Evolutionary conservation across 35 echinoderm and acorn worm species (phyloP), one percentile per base, ranked within the genome.

Genomic region (Holothuria glaberrima): DNA sequence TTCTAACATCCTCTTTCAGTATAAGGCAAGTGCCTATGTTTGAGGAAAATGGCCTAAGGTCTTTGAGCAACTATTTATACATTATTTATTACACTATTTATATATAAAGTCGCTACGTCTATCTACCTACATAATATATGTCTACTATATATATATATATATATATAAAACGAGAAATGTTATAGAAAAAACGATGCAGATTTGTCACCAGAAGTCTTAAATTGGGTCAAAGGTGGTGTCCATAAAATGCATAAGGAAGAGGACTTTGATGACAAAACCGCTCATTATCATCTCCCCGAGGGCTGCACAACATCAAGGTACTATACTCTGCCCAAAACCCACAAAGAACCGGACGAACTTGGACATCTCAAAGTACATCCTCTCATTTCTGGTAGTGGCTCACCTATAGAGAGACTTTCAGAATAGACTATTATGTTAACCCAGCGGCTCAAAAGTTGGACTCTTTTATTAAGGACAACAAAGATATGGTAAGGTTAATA

Each of bases 401-500:
- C n/a, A n/a, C n/a, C n/a, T n/a, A n/a, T n/a, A n/a, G n/a, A n/a
- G n/a, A n/a, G n/a, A n/a, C n/a, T n/a, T n/a, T n/a, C n/a, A 80
- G 76, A 80, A 80, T 48, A 52, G 76, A 80, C 28, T 80, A 38
- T 14, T 26, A 48, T 21, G 21, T n/a, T 52, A 80, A 80, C 76
- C 76, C 76, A 52, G 41, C 20, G 21, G 28, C 48, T 48, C 33
- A 48, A n/a, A n/a, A n/a, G n/a, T n/a, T n/a, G n/a, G n/a, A n/a
- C n/a, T n/a, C n/a, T n/a, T n/a, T n/a, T n/a, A 48, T 41, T 26
- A 80, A 80, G 28, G 76, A 80, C 76, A n/a, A 33, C 16, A 80
- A 80, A n/a, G n/a, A n/a, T n/a, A n/a, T n/a, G n/a, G n/a, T n/a
- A n/a, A n/a, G n/a, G n/a, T n/a, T n/a, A n/a, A n/a, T n/a, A n/a